These are phyloP conservation scores for Lucilia sericata DNA, from an alignment of 1,140 invertebrate species.

Conservation along the genomic window DNA sequence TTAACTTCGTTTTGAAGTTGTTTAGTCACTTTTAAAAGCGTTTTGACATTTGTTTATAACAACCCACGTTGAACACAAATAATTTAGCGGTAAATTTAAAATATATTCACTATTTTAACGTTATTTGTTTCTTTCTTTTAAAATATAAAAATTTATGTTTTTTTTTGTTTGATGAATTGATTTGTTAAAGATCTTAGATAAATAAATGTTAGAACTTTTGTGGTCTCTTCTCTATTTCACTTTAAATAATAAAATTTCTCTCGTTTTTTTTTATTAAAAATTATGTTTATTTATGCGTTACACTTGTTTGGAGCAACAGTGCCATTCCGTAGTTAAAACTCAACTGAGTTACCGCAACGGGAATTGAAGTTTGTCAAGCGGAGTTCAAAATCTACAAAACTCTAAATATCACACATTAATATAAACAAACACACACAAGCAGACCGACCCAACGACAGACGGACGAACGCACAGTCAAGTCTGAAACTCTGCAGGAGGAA, in stretches of 20 bases:
- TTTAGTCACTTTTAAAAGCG: neutral
- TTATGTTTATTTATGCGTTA: neutral
- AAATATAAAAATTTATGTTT: neutral
- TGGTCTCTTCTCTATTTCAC: too few species aligned
- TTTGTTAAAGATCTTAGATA: too few species aligned
- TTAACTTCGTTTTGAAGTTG: neutral
- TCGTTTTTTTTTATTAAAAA: too few species aligned
- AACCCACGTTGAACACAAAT: conserved; percentile 14
- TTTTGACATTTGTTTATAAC: neutral
- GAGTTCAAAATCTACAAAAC: conserved; percentile 14
- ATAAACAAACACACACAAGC: too few species aligned
- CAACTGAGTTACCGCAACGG: conserved; percentile 26
- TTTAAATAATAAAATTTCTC: neutral
- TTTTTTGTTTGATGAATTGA: too few species aligned
- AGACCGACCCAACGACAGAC: too few species aligned
- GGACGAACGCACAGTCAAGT: neutral
- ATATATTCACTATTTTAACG: neutral
- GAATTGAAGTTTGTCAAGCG: conserved; percentile 33
- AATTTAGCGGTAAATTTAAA: neutral
- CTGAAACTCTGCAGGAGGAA: neutral
- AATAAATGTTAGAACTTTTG: too few species aligned
- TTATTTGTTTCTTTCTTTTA: neutral
- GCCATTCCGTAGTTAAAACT: conserved; percentile 40
- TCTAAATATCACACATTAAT: neutral
- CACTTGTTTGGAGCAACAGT: conserved; percentile 4